phyloP scores from a whole-genome alignment of 2,113 vertebrate species.

The Cyprinodon brontotheroides region DNA sequence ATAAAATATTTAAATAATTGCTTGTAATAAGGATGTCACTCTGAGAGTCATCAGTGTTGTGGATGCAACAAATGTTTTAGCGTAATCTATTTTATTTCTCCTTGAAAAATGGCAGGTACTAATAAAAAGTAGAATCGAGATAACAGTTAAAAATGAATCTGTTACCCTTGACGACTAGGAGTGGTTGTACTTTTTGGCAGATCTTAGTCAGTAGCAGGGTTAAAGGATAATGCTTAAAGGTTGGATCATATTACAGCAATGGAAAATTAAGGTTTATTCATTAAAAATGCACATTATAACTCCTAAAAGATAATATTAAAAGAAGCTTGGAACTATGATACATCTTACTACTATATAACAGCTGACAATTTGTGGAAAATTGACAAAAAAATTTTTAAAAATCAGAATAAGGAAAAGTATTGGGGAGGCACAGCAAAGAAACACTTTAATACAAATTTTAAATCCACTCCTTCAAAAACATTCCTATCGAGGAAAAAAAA shows the following conservation, averaged over 20 bases:
- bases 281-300: slow-evolving; percentile 45
- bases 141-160: slow-evolving; percentile 75
- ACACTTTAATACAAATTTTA: slow-evolving; percentile 46
- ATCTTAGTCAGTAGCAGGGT: slow-evolving; percentile 71
- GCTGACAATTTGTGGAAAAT: not conserved
- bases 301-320: slow-evolving; percentile 41
- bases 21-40: not conserved
- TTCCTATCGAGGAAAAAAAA: slow-evolving; percentile 37
- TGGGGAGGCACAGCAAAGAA: slow-evolving; percentile 5
- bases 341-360: slow-evolving; percentile 1
- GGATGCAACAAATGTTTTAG: slow-evolving; percentile 41
- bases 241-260: slow-evolving; percentile 45
- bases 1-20: slow-evolving; percentile 1
- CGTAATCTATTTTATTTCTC: slow-evolving; percentile 65
- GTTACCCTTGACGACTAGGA: slow-evolving; percentile 69
- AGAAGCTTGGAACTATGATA: slow-evolving; percentile 20
- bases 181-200: slow-evolving; percentile 69
- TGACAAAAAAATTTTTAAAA: slow-evolving; percentile 11
- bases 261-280: slow-evolving; percentile 57
- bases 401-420: slow-evolving; percentile 12
- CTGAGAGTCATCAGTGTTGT: slow-evolving; percentile 41
- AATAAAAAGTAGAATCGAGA: slow-evolving; percentile 64
- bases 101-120: slow-evolving; percentile 68
- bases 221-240: slow-evolving; percentile 55
- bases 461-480: slow-evolving; percentile 18